Conservation (phyloP, 2,797 vertebrate genomes). For the Gobionotothen gibberifrons region DNA sequence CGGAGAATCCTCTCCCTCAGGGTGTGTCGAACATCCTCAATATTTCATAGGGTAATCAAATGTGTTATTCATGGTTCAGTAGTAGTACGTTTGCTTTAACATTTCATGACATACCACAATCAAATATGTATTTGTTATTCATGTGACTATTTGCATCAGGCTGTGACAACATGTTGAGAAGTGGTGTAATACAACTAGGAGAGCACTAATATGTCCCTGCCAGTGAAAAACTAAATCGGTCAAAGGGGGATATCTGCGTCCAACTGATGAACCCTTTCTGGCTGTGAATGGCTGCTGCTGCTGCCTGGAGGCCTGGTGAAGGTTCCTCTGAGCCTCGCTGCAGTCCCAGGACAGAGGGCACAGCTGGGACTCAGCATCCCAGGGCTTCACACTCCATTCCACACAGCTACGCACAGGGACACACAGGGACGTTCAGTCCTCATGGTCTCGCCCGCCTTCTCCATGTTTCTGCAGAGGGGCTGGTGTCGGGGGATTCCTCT, state of each 20-base stretch:
- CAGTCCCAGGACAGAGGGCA: slow-evolving; percentile 75
- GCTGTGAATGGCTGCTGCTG: slow-evolving; percentile 37
- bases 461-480: slow-evolving; percentile 61
- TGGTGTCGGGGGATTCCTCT: slow-evolving; percentile 63
- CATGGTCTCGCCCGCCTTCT: slow-evolving; percentile 46
- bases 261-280: slow-evolving; percentile 56
- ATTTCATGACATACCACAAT: slow-evolving; percentile 59
- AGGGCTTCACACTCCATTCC: slow-evolving; percentile 76
- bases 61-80: slow-evolving; percentile 62
- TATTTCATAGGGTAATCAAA: slow-evolving; percentile 75
- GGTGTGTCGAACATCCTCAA: slow-evolving; percentile 51
- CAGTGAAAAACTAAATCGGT: slow-evolving; percentile 58
- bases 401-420: slow-evolving; percentile 74
- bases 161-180: slow-evolving; percentile 44
- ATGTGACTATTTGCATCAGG: slow-evolving; percentile 43
- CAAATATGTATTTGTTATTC: slow-evolving; percentile 54
- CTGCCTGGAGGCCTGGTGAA: slow-evolving; percentile 53
- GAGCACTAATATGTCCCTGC: slow-evolving; percentile 46
- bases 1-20: slow-evolving; percentile 29
- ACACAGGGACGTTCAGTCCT: slow-evolving; percentile 65
- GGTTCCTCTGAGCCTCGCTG: slow-evolving; percentile 63
- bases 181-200: slow-evolving; percentile 42
- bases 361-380: slow-evolving; percentile 78
- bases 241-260: slow-evolving; percentile 61
- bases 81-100: slow-evolving; percentile 65